phyloP scores from a whole-genome alignment of 2,113 vertebrate genomes.

The Crotophaga sulcirostris region DNA sequence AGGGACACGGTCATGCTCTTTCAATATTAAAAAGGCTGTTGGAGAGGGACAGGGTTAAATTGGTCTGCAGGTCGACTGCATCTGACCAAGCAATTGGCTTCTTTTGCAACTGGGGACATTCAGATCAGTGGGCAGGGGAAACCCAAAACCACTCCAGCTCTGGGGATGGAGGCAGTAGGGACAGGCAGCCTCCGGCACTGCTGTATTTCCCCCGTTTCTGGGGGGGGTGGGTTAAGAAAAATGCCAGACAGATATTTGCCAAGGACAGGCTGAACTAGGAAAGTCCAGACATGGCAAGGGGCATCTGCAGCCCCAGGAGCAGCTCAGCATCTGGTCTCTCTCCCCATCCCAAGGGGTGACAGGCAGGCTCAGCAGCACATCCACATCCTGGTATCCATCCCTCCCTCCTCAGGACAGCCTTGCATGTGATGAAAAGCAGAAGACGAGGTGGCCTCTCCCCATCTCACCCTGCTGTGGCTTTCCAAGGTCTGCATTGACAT shows the following conservation, averaged over 20 bases:
- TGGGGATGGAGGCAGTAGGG: not conserved
- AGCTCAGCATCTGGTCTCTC: not conserved
- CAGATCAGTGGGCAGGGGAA: not conserved
- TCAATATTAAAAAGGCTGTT: not conserved
- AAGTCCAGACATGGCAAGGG: accelerated
- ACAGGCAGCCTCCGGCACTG: not conserved
- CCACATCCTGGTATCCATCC: not conserved
- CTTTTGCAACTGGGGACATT: not conserved
- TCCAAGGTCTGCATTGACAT: not conserved
- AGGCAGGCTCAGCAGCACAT: not conserved
- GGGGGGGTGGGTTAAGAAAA: not conserved
- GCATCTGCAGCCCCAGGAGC: not conserved
- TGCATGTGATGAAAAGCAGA: not conserved
- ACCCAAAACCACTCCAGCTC: not conserved
- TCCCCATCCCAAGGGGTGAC: not conserved
- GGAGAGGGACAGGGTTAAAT: not conserved
- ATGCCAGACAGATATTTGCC: not conserved
- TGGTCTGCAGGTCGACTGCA: not conserved
- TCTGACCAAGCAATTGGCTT: not conserved
- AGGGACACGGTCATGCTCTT: accelerated
- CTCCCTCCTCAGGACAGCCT: not conserved
- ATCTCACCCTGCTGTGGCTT: not conserved
- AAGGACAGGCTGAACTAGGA: not conserved
- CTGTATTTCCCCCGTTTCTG: not conserved
- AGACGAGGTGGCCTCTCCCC: not conserved